A percentile compares a stretch with the other conserved stretches of the same genome.
Evolutionary conservation across 2,113 vertebrate genomes (phyloP).

Genomic region (Percina caprodes): DNA sequence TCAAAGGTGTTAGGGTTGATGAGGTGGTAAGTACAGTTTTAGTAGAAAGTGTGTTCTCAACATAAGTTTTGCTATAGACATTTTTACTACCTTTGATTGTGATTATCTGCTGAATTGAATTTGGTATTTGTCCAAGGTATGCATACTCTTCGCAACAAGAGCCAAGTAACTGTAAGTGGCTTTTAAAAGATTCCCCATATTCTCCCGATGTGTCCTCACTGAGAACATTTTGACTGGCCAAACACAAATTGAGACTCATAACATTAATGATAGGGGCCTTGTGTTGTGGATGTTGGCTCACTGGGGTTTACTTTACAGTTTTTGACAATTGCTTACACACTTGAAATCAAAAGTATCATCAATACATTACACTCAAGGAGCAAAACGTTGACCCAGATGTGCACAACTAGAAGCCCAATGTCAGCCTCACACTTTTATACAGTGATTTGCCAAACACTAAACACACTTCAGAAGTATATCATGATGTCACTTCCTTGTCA

Average conservation of each 20-base stretch:
- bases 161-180: neutral
- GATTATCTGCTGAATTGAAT: neutral
- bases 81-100: neutral
- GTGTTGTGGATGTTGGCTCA: neutral
- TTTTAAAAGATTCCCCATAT: neutral
- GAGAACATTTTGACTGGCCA: neutral
- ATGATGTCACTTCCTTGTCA: too few relatives aligned
- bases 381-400: too few relatives aligned
- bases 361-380: too few relatives aligned
- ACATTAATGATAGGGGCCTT: neutral
- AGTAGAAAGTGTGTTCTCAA: neutral
- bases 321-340: too few relatives aligned
- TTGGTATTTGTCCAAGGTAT: neutral
- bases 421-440: too few relatives aligned
- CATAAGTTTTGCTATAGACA: neutral
- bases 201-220: neutral
- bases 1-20: neutral
- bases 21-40: neutral
- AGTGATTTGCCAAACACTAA: too few relatives aligned
- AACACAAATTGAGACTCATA: neutral
- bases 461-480: too few relatives aligned
- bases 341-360: too few relatives aligned
- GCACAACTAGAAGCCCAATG: too few relatives aligned
- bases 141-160: neutral
- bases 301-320: neutral